Evolutionary conservation across 2,888 invertebrate species (phyloP).

Genomic region (Megaustenia siamemsis): DNA sequence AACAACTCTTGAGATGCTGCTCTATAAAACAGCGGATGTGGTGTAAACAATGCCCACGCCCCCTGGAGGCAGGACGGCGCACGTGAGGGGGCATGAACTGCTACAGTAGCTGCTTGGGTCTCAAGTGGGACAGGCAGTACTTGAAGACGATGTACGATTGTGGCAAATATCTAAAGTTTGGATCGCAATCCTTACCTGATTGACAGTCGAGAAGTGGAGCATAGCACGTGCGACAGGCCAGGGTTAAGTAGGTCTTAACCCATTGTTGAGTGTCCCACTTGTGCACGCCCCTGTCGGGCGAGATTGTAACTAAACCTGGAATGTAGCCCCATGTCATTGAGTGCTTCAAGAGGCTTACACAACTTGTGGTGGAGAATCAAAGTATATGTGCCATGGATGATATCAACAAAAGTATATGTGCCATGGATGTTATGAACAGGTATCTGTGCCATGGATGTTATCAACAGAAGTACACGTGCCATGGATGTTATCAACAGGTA

Average conservation of each 20-base stretch:
- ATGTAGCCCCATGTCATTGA: too few species aligned
- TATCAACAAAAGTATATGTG: too few species aligned
- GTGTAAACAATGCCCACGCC: background rate
- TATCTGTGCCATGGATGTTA: too few species aligned
- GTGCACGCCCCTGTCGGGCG: background rate
- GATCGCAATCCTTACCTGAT: background rate
- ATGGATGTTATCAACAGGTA: too few species aligned
- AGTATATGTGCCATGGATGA: too few species aligned
- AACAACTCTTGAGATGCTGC: too few species aligned
- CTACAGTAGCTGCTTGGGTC: background rate
- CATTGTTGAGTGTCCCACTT: background rate
- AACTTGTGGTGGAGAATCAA: too few species aligned
- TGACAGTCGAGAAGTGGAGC: constrained; percentile 23
- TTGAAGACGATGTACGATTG: background rate
- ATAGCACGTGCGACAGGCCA: constrained; percentile 16
- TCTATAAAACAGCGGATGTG: background rate
- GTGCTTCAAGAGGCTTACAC: too few species aligned
- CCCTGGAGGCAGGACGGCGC: background rate
- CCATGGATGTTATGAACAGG: too few species aligned
- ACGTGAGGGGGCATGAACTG: background rate
- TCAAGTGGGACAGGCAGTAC: background rate
- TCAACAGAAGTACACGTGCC: too few species aligned
- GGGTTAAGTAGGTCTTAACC: background rate
- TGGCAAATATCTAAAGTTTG: background rate
- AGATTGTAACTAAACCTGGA: too few species aligned